Conservation (phyloP, 2,888 invertebrate genomes). For the Mechanitis messenoides region DNA sequence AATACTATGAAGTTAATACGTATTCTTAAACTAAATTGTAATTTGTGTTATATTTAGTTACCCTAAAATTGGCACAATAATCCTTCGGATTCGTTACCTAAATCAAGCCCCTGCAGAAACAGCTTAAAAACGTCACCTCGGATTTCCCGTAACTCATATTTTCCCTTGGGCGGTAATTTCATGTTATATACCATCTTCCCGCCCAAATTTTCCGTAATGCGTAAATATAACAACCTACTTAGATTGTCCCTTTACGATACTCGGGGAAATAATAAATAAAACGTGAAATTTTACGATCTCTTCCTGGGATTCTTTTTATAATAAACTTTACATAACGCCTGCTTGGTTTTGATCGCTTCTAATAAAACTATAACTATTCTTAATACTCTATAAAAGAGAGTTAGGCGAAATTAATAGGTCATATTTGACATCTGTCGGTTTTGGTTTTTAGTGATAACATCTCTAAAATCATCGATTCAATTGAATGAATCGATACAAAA, state of each 20-base stretch:
- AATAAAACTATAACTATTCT: constrained; percentile 4
- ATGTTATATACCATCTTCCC: constrained; percentile 21
- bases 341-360: not conserved
- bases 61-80: constrained; percentile 9
- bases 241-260: constrained; percentile 12
- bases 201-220: constrained; percentile 16
- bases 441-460: no score
- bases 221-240: constrained; percentile 16
- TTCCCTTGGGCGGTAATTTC: constrained; percentile 23
- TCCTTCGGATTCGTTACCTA: constrained; percentile 9
- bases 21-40: not conserved
- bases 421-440: no score
- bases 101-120: constrained; percentile 13
- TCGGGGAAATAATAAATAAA: constrained; percentile 13
- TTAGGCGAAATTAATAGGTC: no score
- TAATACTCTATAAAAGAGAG: not conserved
- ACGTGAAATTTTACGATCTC: constrained; percentile 8
- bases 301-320: constrained; percentile 4
- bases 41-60: not conserved
- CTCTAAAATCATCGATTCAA: no score
- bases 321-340: constrained; percentile 2
- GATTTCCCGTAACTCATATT: constrained; percentile 23
- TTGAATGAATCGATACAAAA: no score
- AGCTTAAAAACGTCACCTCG: constrained; percentile 25
- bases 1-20: no score